Evolutionary conservation across 1,140 invertebrate genomes (phyloP).

Genomic region (Halictus rubicundus): DNA sequence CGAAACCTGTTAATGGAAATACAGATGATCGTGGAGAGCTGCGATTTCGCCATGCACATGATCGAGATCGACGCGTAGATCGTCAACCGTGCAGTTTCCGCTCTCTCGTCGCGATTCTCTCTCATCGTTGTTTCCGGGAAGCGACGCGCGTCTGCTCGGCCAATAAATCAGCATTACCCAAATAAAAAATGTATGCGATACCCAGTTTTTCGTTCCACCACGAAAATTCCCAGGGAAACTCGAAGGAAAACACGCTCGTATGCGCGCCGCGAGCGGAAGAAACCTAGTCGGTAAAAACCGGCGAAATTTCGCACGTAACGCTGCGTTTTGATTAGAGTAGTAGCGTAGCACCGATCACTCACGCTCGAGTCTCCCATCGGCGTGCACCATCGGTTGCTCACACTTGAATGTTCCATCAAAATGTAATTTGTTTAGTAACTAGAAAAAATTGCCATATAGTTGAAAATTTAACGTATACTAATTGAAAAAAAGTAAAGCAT

Average conservation of each 20-base stretch:
- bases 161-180: neutral
- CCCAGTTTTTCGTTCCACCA: neutral
- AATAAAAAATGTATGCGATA: neutral
- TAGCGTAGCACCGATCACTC: constrained; percentile 53
- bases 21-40: too few relatives aligned
- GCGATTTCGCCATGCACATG: neutral
- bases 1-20: too few relatives aligned
- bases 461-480: too few relatives aligned
- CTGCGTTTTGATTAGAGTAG: constrained; percentile 49
- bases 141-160: neutral
- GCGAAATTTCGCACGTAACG: constrained; percentile 4
- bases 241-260: neutral
- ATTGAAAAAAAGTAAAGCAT: too few relatives aligned
- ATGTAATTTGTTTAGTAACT: too few relatives aligned
- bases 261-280: neutral
- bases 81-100: neutral
- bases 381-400: too few relatives aligned
- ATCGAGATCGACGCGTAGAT: neutral
- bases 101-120: neutral
- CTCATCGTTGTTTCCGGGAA: neutral
- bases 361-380: too few relatives aligned
- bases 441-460: too few relatives aligned
- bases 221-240: neutral
- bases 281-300: neutral
- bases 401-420: too few relatives aligned